Evolutionary conservation across 23 tunicate genomes (phyloP), one percentile per base, ranked within the genome.

Genomic region (Ascidia mentula): DNA sequence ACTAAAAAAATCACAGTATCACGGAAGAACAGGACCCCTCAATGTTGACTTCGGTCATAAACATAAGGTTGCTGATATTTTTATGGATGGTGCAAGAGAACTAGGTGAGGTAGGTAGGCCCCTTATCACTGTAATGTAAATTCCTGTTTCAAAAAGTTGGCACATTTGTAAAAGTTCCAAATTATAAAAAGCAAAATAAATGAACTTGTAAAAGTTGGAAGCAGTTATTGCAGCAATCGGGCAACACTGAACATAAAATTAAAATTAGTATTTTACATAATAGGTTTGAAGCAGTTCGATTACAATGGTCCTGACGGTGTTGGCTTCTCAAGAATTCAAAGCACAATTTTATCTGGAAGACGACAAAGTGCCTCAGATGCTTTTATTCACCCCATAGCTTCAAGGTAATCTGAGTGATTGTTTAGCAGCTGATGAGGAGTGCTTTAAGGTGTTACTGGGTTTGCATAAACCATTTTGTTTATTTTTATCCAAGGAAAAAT

Each of bases 11-110:
- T 6, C 32, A 2, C 31, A 39, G 30, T 73, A 36, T 12, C 89
- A 80, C 70, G 92, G 97, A 17, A 46, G 76, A 3, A 45, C 53
- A 18, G 97, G 97, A 18, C 93, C 92, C 6, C n/a, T 92, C 4
- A 83, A 79, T 30, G 59, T 79, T 28, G 28, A 31, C 7, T 32
- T 40, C 34, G 18, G 59, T 31, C 18, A 46, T 34, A 60, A 46
- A 20, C 70, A 86, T 32, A 70, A 60, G 30, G 22, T 92, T 3
- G 40, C 79, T 40, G 75, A 82, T 0, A 7, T 72, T 34, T 75
- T 88, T 30, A 39, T 83, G 1, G 30, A 74, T 30, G 89, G 87
- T 22, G 92, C 61, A 8, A 40, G 82, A 80, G 86, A 90, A 84
- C 7, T 80, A 12, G 89, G 96, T 90, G 42, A 37, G 33, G 30